A percentile compares a stretch with the other conserved stretches of the same genome.
These are phyloP conservation scores for Dipodomys stephensi DNA, from an alignment of 2,113 vertebrate genomes.

Conservation along the genomic window DNA sequence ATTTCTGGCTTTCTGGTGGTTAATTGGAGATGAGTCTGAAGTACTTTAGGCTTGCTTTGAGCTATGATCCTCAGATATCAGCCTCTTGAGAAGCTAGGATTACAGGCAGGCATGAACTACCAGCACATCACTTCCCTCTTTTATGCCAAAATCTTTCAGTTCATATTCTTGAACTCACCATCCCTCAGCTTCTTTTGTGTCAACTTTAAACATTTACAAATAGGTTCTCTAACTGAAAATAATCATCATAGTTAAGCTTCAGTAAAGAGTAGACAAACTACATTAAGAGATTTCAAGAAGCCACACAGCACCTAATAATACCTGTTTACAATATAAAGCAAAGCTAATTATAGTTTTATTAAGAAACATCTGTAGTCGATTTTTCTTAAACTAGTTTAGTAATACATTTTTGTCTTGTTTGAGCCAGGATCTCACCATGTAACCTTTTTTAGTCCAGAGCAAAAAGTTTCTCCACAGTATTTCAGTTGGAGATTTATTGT, in stretches of 20 bases:
- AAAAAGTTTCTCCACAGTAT: neutral
- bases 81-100: too few relatives aligned
- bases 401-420: neutral
- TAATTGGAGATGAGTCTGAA: too few relatives aligned
- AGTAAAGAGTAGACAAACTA: slow-evolving; percentile 26
- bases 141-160: neutral
- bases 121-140: neutral
- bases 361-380: neutral
- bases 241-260: neutral
- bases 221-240: neutral
- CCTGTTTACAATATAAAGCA: slow-evolving; percentile 37
- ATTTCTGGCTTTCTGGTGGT: too few relatives aligned
- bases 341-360: slow-evolving; percentile 54
- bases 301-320: slow-evolving; percentile 15
- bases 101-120: neutral
- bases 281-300: neutral
- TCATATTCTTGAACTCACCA: neutral
- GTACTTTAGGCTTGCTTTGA: too few relatives aligned
- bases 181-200: neutral
- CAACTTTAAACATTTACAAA: slow-evolving; percentile 33
- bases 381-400: slow-evolving; percentile 46
- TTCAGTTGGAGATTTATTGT: neutral
- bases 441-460: neutral
- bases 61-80: too few relatives aligned
- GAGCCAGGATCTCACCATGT: neutral